Evolutionary conservation across 92 coral and sea anemone species (phyloP), one percentile per base, ranked within the genome.

Genomic region (Palythoa caribaeorum): DNA sequence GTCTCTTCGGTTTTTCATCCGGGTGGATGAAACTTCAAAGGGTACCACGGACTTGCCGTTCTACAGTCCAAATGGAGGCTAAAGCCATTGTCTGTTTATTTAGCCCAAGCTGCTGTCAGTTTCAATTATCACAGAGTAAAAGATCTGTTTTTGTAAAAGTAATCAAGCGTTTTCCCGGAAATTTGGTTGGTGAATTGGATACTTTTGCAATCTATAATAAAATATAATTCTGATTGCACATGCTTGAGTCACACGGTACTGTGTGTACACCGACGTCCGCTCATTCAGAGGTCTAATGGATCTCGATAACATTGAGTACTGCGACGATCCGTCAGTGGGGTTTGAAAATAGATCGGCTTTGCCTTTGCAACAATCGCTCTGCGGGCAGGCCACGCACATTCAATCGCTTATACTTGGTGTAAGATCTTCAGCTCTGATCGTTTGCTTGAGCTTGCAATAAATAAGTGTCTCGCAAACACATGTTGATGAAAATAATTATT

Each of bases 161-260:
- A 71, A 10, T 71, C 76, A 71, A 15, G 40, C 76, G 76, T 28
- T 71, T 68, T 68, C 73, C 73, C 73, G 73, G 73, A 36, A 68
- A 68, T 68, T 68, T 68, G 73, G 73, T 16, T 68, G 73, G 73
- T 8, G 36, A 71, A 5, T 20, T 17, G 44, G 28, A 28, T 28
- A 71, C 76, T 71, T 71, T 71, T 17, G 48, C 76, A 71, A 71
- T 71, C 48, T 71, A 71, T 28, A 28, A 28, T 28, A 28, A 71
- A 71, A 71, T 71, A 71, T 20, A 71, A 28, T 71, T 28, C 76
- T 71, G 76, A 10, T 71, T 71, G 35, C 38, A 71, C 48, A 47
- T 71, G 44, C 76, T 71, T 10, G 36, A 71, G 76, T 71, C 76
- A 28, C n/a, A 21, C 16, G 51, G 76, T 36, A 68, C 76, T 71